Percentiles rank a stretch among this genome's conserved stretches.
Evolutionary conservation across 1,140 invertebrate genomes (phyloP).

Genomic region (Proales similis): DNA sequence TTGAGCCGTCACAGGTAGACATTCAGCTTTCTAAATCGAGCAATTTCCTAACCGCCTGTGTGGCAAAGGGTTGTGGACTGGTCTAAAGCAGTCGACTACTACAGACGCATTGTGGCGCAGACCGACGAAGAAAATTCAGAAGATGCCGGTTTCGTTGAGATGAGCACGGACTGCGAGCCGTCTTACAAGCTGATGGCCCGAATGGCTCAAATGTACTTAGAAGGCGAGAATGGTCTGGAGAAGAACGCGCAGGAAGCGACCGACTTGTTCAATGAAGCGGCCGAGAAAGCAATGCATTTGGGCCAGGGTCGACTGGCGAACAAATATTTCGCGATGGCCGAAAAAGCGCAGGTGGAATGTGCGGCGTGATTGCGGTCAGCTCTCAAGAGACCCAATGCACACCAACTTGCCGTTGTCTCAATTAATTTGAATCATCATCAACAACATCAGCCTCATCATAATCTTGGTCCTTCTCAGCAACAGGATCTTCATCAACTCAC

Average conservation of each 20-base stretch:
- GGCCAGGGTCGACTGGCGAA: conserved; percentile 58
- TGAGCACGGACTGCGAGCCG: conserved; percentile 47
- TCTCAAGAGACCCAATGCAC: too few relatives aligned
- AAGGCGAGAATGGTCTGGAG: conserved; percentile 54
- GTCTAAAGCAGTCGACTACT: conserved; percentile 50
- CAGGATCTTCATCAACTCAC: too few relatives aligned
- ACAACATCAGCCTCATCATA: too few relatives aligned
- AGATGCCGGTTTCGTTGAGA: conserved; percentile 51
- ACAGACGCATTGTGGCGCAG: conserved; percentile 53
- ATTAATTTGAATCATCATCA: too few relatives aligned
- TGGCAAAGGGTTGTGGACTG: conserved; percentile 49
- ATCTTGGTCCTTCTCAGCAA: too few relatives aligned
- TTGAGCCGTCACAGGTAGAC: background rate
- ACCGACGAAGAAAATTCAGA: conserved; percentile 55
- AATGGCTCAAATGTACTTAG: conserved; percentile 55
- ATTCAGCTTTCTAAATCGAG: conserved; percentile 1
- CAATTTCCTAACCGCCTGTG: background rate
- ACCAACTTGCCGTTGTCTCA: too few relatives aligned
- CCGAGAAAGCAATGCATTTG: conserved; percentile 57
- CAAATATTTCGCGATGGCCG: conserved; percentile 58
- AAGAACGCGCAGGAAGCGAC: conserved; percentile 51
- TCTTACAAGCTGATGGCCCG: conserved; percentile 54
- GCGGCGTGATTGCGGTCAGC: too few relatives aligned
- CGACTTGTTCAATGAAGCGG: conserved; percentile 57
- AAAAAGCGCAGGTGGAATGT: conserved; percentile 53